These are phyloP conservation scores for Chaitophorus viminalis DNA, from an alignment of 2,888 invertebrate genomes.

Conservation along the genomic window DNA sequence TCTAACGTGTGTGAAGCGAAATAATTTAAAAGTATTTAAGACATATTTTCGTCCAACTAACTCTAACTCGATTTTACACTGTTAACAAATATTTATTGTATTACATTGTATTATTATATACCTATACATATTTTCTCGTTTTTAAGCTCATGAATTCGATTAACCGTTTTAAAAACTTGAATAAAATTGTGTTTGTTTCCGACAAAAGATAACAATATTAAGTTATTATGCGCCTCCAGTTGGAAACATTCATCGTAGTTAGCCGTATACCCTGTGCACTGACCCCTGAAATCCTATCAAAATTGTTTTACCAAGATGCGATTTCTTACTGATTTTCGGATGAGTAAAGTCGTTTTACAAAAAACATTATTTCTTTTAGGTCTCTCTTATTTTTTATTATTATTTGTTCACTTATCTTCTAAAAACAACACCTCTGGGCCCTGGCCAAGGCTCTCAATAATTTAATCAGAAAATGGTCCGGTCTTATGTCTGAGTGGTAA, in stretches of 20 bases:
- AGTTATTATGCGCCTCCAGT: background rate
- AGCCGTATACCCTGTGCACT: conserved; percentile 17
- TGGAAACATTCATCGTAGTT: background rate
- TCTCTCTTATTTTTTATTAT: background rate
- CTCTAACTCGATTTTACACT: too few species aligned
- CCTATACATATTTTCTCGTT: background rate
- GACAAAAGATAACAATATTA: background rate
- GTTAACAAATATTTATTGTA: background rate
- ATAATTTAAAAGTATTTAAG: too few species aligned
- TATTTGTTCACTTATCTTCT: background rate
- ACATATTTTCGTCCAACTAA: too few species aligned
- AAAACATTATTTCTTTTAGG: conserved; percentile 28
- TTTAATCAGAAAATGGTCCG: conserved; percentile 50
- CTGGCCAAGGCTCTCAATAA: background rate
- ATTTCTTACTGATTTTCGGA: conserved; percentile 39
- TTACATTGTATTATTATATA: background rate
- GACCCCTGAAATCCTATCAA: conserved; percentile 44
- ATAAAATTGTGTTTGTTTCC: background rate
- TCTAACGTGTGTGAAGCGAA: too few species aligned
- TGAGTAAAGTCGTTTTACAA: conserved; percentile 38
- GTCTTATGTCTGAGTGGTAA: conserved; percentile 13
- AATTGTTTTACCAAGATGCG: conserved; percentile 40
- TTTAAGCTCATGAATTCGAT: background rate
- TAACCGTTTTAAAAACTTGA: background rate
- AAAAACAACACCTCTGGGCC: conserved; percentile 17